phyloP scores from a whole-genome alignment of 2,113 vertebrate genomes.

The Dicentrarchus labrax region DNA sequence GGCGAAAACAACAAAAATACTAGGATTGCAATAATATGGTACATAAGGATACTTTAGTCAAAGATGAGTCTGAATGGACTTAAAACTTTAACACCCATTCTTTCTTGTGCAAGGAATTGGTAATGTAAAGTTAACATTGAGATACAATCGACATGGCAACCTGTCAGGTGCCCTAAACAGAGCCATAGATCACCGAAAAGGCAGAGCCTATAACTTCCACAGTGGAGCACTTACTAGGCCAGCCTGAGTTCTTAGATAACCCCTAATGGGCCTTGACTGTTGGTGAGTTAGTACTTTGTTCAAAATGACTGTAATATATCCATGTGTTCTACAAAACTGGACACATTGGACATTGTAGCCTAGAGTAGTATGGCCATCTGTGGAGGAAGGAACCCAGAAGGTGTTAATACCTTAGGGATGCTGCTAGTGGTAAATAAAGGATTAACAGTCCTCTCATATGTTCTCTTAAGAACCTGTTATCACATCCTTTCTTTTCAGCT shows the following conservation, averaged over 20 bases:
- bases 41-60: background rate
- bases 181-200: conserved; percentile 43
- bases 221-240: conserved; percentile 28
- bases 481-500: background rate
- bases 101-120: conserved; percentile 10
- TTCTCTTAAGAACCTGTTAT: background rate
- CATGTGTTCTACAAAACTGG: conserved; percentile 13
- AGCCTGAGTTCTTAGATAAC: conserved; percentile 44
- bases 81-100: background rate
- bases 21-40: background rate
- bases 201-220: conserved; percentile 26
- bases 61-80: background rate
- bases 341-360: conserved; percentile 19
- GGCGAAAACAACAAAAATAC: background rate
- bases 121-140: conserved; percentile 19
- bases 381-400: background rate
- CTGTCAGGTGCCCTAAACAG: conserved; percentile 37
- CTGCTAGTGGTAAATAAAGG: background rate
- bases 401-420: background rate
- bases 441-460: background rate
- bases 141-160: conserved; percentile 22
- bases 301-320: conserved; percentile 32
- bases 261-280: conserved; percentile 33
- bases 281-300: conserved; percentile 54
- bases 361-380: background rate